Percentiles rank a stretch among this genome's conserved stretches.
These are phyloP conservation scores for Dolichallabes microphthalmus DNA, from an alignment of 2,113 vertebrate genomes.

Conservation along the genomic window DNA sequence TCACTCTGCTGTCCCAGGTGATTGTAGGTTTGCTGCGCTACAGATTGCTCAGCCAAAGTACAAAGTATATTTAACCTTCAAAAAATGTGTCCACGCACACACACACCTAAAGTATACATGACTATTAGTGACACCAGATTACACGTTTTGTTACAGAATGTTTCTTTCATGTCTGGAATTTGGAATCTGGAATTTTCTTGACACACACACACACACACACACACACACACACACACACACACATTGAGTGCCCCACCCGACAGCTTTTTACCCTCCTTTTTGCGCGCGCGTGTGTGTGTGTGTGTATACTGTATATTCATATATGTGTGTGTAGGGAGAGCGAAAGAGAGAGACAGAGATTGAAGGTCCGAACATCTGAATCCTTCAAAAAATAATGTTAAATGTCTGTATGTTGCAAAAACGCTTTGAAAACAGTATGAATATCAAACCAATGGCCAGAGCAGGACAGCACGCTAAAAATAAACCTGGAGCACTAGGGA, in stretches of 20 bases:
- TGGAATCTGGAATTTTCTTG: conserved; percentile 44
- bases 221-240: too few species aligned
- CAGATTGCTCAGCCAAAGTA: neutral
- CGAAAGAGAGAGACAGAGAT: neutral
- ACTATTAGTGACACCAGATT: conserved; percentile 15
- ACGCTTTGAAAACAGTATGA: too few species aligned
- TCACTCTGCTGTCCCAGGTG: neutral
- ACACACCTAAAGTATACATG: too few species aligned
- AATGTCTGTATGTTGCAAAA: too few species aligned
- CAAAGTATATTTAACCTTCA: neutral
- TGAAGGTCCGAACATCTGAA: neutral
- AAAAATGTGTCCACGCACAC: neutral
- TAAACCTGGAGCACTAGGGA: too few species aligned
- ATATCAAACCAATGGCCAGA: too few species aligned
- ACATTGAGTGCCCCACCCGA: neutral
- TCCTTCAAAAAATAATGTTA: conserved; percentile 6
- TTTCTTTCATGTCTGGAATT: conserved; percentile 58
- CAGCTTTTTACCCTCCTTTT: neutral
- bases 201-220: conserved; percentile 35
- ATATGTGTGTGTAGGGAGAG: neutral
- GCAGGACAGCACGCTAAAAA: too few species aligned
- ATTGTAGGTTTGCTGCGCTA: neutral
- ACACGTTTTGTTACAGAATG: conserved; percentile 21
- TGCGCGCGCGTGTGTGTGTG: neutral
- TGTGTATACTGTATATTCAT: neutral